Evolutionary conservation across 1,140 invertebrate species (phyloP).

Genomic region (Arion vulgaris): DNA sequence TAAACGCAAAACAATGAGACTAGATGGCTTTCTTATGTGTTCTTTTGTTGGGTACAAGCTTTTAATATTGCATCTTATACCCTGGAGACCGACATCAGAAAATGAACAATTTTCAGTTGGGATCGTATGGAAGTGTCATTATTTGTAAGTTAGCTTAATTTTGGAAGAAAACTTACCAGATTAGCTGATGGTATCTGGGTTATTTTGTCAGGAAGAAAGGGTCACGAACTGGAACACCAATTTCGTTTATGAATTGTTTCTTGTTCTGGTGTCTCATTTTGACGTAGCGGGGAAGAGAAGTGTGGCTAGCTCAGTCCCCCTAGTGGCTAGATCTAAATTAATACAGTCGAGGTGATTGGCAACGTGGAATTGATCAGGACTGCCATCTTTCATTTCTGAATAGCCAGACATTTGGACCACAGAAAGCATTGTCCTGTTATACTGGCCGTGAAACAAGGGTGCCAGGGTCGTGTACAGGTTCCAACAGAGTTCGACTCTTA

Average conservation of each 20-base stretch:
- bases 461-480: background rate
- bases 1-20: slow-evolving; percentile 20
- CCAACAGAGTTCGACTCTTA: background rate
- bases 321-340: slow-evolving; percentile 16
- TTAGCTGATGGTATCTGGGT: slow-evolving; percentile 29
- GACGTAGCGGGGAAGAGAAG: background rate
- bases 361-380: slow-evolving; percentile 25
- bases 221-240: slow-evolving; percentile 26
- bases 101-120: slow-evolving; percentile 1
- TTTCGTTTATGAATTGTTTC: slow-evolving; percentile 37
- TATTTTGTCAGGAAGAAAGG: background rate
- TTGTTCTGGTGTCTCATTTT: background rate
- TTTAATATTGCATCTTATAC: slow-evolving; percentile 28
- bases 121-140: background rate
- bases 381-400: slow-evolving; percentile 29
- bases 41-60: background rate
- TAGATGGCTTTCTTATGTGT: slow-evolving; percentile 15
- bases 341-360: slow-evolving; percentile 35
- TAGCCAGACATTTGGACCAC: background rate
- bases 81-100: slow-evolving; percentile 3
- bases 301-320: background rate
- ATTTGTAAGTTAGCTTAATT: slow-evolving; percentile 31
- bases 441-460: background rate
- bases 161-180: slow-evolving; percentile 3
- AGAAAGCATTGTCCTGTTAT: slow-evolving; percentile 17